Conservation (phyloP, 2,797 vertebrate genomes). For the Falco naumanni region DNA sequence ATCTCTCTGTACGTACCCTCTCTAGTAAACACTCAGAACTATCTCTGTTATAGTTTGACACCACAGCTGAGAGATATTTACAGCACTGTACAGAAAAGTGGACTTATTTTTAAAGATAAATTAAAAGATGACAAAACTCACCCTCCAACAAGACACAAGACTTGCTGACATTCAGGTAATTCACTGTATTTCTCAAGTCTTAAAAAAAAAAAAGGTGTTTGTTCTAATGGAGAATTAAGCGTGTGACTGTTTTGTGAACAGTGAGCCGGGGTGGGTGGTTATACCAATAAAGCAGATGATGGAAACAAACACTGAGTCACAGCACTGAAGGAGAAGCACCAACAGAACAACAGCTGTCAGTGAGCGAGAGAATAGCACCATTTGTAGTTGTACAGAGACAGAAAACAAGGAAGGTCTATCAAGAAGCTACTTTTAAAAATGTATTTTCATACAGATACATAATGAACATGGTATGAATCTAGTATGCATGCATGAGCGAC, state of each 20-base stretch:
- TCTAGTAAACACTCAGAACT: background rate
- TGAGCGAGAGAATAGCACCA: rapidly evolving
- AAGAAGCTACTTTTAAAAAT: background rate
- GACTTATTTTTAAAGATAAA: background rate
- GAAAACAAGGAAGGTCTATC: background rate
- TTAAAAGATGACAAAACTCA: background rate
- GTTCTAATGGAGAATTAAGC: background rate
- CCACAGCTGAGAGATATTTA: background rate
- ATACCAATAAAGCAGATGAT: rapidly evolving
- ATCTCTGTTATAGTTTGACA: background rate
- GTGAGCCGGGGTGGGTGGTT: background rate
- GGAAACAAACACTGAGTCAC: background rate
- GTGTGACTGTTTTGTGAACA: rapidly evolving
- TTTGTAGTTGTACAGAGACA: background rate
- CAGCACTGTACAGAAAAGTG: background rate
- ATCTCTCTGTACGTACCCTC: background rate
- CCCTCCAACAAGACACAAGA: background rate
- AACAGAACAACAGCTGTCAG: background rate
- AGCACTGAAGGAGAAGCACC: background rate
- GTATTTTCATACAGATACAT: background rate
- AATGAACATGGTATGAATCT: rapidly evolving
- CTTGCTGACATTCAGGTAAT: background rate
- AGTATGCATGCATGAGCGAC: background rate
- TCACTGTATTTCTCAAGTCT: background rate
- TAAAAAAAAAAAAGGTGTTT: background rate